These are phyloP conservation scores for Murina feae DNA, from an alignment of 2,113 vertebrate genomes.

Conservation along the genomic window DNA sequence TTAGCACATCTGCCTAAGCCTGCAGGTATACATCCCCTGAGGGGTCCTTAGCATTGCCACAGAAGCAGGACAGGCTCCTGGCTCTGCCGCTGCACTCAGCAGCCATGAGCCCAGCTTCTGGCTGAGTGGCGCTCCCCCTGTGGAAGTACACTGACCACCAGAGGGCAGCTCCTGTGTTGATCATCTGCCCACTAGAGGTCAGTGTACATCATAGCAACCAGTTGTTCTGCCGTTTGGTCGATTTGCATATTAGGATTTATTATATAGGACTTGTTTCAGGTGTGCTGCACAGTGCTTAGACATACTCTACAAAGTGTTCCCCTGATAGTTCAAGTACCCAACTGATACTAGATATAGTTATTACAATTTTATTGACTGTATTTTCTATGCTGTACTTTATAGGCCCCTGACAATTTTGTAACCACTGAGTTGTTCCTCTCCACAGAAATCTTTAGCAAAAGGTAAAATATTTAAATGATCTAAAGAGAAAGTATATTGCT, in stretches of 20 bases:
- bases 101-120: too few relatives aligned
- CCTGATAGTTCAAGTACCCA: neutral
- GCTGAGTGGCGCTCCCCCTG: too few relatives aligned
- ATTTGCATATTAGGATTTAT: too few relatives aligned
- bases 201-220: too few relatives aligned
- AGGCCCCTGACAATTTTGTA: neutral
- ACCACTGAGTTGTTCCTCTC: neutral
- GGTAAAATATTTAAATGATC: neutral
- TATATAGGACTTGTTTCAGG: neutral
- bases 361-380: neutral
- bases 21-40: too few relatives aligned
- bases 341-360: neutral
- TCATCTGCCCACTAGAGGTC: too few relatives aligned
- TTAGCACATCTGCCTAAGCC: too few relatives aligned
- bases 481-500: neutral
- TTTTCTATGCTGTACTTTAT: neutral
- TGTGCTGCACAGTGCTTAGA: neutral
- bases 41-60: too few relatives aligned
- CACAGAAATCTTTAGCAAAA: neutral
- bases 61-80: too few relatives aligned
- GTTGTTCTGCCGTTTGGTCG: fast-evolving
- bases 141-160: too few relatives aligned
- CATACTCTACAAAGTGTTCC: neutral
- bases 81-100: too few relatives aligned
- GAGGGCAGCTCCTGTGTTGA: too few relatives aligned